Base-by-base conservation (phyloP, 2,888 invertebrate species). In the Subacronicta megacephala region DNA sequence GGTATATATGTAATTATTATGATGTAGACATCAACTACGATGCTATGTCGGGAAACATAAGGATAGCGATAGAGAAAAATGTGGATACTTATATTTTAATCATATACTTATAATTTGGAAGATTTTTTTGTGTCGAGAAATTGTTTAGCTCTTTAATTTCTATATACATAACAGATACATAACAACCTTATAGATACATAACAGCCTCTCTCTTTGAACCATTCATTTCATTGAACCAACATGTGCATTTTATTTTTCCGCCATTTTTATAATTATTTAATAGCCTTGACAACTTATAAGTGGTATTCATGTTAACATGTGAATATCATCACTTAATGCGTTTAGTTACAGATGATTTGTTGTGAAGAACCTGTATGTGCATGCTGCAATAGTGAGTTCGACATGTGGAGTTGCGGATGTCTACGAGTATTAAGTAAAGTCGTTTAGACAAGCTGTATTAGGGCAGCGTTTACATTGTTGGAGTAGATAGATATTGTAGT, bases 391-490 rank as follows among this genome's bases (percentile, higher is more conserved):
- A 62, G 35, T 62, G 36, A 47, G 47, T 55, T 44, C 62, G 49
- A 62, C 31, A 47, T 47, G 37, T 63, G 17, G 26, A 26, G 26
- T 10, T 26, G 26, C 10, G 26, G 29, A 58, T 38, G 15, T 56
- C 9, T 29, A 31, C 5, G 31, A 52, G 44, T 52, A 68, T 68
- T 41, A 47, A 66, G 64, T 46, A 41, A 51, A 70, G 50, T 50
- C 52, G 49, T 50, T 70, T 70, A 58, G 52, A 70, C 49, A 59
- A 70, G 50, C 9, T 15, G 50, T 46, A 64, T 47, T 40, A 58
- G 43, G 46, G 31, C n/a, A 31, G 31, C 31, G 31, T n/a, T 31
- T n/a, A n/a, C 31, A 31, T n/a, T 31, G 31, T n/a, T n/a, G 1
- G 31, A 31, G 29, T 29, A 12, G 0, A 29, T 29, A 12, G 0